A percentile compares a stretch with the other conserved stretches of the same genome.
phyloP scores from a whole-genome alignment of 1,140 invertebrate species.

The Arion vulgaris region DNA sequence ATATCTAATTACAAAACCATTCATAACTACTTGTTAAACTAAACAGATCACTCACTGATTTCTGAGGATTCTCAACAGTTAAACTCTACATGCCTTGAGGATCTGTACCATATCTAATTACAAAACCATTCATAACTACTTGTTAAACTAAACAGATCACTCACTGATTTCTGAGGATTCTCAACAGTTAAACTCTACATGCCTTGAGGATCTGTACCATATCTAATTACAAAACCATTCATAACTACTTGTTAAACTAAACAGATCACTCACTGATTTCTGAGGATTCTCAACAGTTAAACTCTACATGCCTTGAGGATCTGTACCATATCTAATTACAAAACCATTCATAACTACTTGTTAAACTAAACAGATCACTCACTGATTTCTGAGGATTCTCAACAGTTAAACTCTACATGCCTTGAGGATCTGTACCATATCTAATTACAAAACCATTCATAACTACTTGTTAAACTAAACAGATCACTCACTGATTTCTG shows the following conservation, averaged over 20 bases:
- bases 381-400: constrained; percentile 50
- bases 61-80: constrained; percentile 46
- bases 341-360: too few species aligned
- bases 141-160: constrained; percentile 3
- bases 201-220: too few species aligned
- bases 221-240: too few species aligned
- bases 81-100: too few species aligned
- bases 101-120: too few species aligned
- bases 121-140: too few species aligned
- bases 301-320: too few species aligned
- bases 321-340: too few species aligned
- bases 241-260: not conserved
- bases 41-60: constrained; percentile 44
- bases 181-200: constrained; percentile 47
- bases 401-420: constrained; percentile 44
- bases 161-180: constrained; percentile 49
- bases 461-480: not conserved
- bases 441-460: too few species aligned
- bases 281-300: constrained; percentile 47
- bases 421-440: too few species aligned
- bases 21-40: not conserved
- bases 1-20: too few species aligned
- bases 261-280: constrained; percentile 44
- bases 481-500: constrained; percentile 46
- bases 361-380: constrained; percentile 20